These are phyloP conservation scores for Drosophila tropicalis DNA, from an alignment of 1,140 invertebrate species.

Conservation along the genomic window DNA sequence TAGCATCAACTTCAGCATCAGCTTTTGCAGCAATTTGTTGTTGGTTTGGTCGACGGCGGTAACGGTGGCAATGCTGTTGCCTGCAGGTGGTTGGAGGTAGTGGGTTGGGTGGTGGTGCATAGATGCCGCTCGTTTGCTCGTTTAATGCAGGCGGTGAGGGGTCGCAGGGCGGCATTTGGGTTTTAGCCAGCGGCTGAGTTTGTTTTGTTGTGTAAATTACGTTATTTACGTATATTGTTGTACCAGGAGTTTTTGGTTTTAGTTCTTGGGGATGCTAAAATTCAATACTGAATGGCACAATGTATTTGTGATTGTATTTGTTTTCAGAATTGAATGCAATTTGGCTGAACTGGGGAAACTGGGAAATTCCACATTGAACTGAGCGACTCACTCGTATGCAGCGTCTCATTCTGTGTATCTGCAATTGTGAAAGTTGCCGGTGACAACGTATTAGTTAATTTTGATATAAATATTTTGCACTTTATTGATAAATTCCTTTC, in stretches of 20 bases:
- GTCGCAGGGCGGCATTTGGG: not conserved
- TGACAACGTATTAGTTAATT: too few species aligned
- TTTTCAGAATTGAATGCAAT: constrained; percentile 22
- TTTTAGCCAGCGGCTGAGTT: constrained; percentile 61
- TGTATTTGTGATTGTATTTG: constrained; percentile 28
- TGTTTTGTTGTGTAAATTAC: constrained; percentile 79
- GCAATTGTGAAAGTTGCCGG: not conserved
- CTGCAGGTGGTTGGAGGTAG: not conserved
- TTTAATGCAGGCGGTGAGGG: not conserved
- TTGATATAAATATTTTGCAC: not conserved
- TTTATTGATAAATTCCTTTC: not conserved
- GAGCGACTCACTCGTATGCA: not conserved
- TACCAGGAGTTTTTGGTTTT: constrained; percentile 34
- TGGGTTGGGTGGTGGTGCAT: constrained; percentile 15
- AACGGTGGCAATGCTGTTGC: constrained; percentile 1
- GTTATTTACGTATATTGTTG: constrained; percentile 74
- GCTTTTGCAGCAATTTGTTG: constrained; percentile 12
- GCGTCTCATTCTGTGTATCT: not conserved
- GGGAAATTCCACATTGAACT: not conserved
- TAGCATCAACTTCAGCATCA: constrained; percentile 14
- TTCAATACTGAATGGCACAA: constrained; percentile 38
- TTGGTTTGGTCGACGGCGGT: not conserved
- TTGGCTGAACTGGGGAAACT: not conserved
- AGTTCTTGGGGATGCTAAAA: constrained; percentile 48
- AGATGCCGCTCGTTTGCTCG: constrained; percentile 8